Evolutionary conservation across 2,797 vertebrate genomes (phyloP).

Genomic region (Ctenopoma multispine): DNA sequence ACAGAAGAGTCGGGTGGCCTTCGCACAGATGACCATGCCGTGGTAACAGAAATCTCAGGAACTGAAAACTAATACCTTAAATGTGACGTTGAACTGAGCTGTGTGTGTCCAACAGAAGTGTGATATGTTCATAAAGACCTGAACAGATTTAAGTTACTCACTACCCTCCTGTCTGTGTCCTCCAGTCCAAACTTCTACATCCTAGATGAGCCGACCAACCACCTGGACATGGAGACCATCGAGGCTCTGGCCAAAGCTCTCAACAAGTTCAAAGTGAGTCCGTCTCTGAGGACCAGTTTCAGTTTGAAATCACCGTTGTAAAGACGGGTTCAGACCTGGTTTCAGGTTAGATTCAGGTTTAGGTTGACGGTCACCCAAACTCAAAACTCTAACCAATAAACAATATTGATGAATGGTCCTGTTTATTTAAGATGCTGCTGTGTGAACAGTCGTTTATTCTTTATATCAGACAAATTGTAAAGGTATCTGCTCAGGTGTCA

Average conservation of each 20-base stretch:
- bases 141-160: neutral
- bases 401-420: too few relatives aligned
- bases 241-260: constrained; percentile 94
- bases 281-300: too few relatives aligned
- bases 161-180: constrained; percentile 32
- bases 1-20: constrained; percentile 97
- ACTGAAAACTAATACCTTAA: neutral
- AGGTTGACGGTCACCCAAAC: too few relatives aligned
- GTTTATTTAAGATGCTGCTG: too few relatives aligned
- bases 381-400: too few relatives aligned
- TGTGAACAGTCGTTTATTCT: too few relatives aligned
- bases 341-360: too few relatives aligned
- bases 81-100: neutral
- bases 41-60: constrained; percentile 77
- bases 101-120: too few relatives aligned
- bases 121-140: too few relatives aligned
- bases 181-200: constrained; percentile 97
- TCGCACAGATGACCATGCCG: constrained; percentile 98
- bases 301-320: neutral
- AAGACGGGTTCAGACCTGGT: too few relatives aligned
- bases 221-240: constrained; percentile 98
- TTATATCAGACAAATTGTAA: too few relatives aligned
- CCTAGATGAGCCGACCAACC: constrained; percentile 97
- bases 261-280: constrained; percentile 89
- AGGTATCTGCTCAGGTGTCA: constrained; percentile 1